A percentile compares a stretch with the other conserved stretches of the same genome.
These are phyloP conservation scores for Manduca sexta DNA, from an alignment of 1,140 invertebrate species.

Conservation along the genomic window DNA sequence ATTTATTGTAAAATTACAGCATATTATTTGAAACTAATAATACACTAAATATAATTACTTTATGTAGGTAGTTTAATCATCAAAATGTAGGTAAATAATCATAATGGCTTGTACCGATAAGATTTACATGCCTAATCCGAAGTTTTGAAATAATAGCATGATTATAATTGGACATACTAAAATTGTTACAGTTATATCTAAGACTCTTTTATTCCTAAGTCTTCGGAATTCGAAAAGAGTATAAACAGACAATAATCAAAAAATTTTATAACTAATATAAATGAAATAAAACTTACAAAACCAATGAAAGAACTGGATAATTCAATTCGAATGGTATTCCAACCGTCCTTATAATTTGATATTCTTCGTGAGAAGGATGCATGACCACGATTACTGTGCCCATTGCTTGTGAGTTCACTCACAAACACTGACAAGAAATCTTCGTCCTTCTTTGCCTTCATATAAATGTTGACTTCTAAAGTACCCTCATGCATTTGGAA, in stretches of 20 bases:
- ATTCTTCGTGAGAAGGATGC: neutral
- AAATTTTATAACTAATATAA: no score
- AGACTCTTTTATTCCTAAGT: no score
- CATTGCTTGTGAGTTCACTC: constrained; percentile 14
- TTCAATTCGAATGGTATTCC: no score
- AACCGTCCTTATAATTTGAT: no score
- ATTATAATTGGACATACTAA: neutral
- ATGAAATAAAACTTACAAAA: constrained; percentile 2
- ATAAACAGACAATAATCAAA: no score
- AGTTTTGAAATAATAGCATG: neutral
- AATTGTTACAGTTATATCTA: neutral
- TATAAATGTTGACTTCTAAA: constrained; percentile 14
- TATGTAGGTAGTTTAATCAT: neutral
- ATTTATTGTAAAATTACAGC: neutral
- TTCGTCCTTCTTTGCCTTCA: neutral
- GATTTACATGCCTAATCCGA: neutral
- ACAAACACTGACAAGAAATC: constrained; percentile 13
- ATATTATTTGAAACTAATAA: neutral
- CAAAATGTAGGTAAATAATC: neutral
- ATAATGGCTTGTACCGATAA: constrained; percentile 1
- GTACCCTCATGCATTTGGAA: constrained; percentile 5
- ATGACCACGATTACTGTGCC: constrained; percentile 30
- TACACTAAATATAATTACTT: neutral
- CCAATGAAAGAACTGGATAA: neutral
- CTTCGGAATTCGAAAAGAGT: no score